Conservation (phyloP, 2,888 invertebrate species). For the Petrolisthes manimaculis region DNA sequence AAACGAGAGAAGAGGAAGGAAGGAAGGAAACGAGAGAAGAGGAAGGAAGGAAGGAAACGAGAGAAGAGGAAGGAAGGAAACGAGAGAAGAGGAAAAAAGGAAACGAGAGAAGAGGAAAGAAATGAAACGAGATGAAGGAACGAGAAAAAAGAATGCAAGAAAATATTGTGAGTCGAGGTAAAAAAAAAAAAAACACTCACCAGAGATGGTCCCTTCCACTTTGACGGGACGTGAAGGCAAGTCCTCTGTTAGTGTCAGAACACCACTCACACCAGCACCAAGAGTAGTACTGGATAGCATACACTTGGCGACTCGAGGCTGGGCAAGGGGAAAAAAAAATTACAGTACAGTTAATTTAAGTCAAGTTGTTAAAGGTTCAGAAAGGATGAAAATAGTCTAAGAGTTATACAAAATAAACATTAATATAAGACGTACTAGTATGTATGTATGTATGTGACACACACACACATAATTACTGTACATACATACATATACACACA, state of each 20-base stretch:
- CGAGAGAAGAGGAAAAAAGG: neutral
- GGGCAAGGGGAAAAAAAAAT: neutral
- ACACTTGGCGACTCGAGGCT: constrained; percentile 30
- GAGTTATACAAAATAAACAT: no score
- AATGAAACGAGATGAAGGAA: neutral
- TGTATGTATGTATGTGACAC: neutral
- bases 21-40: no score
- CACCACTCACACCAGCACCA: neutral
- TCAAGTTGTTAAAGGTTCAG: no score
- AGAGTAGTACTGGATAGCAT: neutral
- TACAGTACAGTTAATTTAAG: no score
- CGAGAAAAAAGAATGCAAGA: neutral
- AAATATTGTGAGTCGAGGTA: neutral
- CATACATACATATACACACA: neutral
- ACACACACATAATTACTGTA: neutral
- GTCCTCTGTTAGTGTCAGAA: neutral
- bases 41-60: no score
- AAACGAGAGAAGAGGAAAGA: neutral
- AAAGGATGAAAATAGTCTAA: no score
- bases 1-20: no score
- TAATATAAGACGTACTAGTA: neutral
- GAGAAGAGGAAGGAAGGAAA: neutral
- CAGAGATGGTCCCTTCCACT: constrained; percentile 30
- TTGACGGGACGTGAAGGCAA: neutral
- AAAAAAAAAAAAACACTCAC: neutral